Evolutionary conservation across 2,113 vertebrate genomes (phyloP).

Genomic region (Climacteris rufus): DNA sequence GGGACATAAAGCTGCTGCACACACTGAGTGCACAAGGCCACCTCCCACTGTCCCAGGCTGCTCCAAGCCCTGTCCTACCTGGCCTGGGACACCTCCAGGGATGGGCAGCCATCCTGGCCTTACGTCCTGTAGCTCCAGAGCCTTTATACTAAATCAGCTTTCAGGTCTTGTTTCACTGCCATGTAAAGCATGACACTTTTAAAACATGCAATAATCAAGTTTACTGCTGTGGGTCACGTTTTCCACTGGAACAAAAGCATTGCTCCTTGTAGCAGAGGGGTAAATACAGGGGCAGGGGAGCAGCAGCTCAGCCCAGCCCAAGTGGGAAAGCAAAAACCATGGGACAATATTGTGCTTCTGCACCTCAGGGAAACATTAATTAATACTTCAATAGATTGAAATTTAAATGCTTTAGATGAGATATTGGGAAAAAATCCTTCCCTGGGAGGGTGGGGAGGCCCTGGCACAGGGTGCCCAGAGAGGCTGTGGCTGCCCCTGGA

Average conservation of each 20-base stretch:
- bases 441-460: neutral
- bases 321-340: neutral
- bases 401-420: neutral
- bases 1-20: fast-evolving
- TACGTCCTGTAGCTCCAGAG: no score
- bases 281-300: fast-evolving
- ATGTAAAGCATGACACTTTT: no score
- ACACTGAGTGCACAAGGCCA: fast-evolving
- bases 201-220: no score
- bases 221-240: no score
- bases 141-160: no score
- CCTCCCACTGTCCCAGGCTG: fast-evolving
- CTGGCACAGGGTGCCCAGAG: neutral
- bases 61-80: fast-evolving
- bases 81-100: neutral
- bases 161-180: no score
- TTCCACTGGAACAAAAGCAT: no score
- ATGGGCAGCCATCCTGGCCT: no score
- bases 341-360: neutral
- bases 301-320: neutral
- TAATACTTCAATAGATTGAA: neutral
- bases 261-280: neutral
- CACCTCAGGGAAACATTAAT: neutral
- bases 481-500: neutral
- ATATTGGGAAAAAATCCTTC: neutral